A percentile compares a stretch with the other conserved stretches of the same genome.
Conservation (phyloP, 2,797 vertebrate species). For the Hybognathus amarus region DNA sequence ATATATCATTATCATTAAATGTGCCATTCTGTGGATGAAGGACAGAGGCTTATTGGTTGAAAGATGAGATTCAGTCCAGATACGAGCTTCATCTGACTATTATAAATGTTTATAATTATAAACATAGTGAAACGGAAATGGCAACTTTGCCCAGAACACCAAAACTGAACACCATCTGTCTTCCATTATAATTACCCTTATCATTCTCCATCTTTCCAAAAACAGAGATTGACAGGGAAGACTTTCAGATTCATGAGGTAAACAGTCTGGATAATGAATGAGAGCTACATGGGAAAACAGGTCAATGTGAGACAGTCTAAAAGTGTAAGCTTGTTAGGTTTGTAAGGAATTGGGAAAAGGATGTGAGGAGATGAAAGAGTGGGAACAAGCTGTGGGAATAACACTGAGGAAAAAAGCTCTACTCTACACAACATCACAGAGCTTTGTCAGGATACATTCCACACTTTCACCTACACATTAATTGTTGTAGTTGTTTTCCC, state of each 20-base stretch:
- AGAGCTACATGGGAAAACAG: constrained; percentile 10
- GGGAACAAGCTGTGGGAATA: constrained; percentile 8
- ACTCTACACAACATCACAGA: neutral
- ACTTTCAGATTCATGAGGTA: neutral
- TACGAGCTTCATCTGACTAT: neutral
- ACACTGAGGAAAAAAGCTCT: constrained; percentile 10
- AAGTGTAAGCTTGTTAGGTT: constrained; percentile 19
- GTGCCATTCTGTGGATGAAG: neutral
- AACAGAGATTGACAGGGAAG: neutral
- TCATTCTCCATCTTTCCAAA: neutral
- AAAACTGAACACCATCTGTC: constrained; percentile 10
- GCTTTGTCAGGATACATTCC: constrained; percentile 8
- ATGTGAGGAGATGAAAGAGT: constrained; percentile 22
- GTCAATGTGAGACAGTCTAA: constrained; percentile 4
- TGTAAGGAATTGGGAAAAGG: neutral
- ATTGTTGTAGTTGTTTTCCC: constrained; percentile 1
- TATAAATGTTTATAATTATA: neutral
- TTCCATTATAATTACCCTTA: neutral
- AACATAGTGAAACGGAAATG: neutral
- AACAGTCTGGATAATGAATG: constrained; percentile 29
- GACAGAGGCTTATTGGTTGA: neutral
- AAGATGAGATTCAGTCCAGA: neutral
- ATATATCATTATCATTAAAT: neutral
- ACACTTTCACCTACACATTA: neutral
- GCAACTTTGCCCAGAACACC: neutral